Percentiles rank a stretch among this genome's conserved stretches.
These are phyloP conservation scores for Bufo bufo DNA, from an alignment of 2,113 vertebrate genomes.

Conservation along the genomic window DNA sequence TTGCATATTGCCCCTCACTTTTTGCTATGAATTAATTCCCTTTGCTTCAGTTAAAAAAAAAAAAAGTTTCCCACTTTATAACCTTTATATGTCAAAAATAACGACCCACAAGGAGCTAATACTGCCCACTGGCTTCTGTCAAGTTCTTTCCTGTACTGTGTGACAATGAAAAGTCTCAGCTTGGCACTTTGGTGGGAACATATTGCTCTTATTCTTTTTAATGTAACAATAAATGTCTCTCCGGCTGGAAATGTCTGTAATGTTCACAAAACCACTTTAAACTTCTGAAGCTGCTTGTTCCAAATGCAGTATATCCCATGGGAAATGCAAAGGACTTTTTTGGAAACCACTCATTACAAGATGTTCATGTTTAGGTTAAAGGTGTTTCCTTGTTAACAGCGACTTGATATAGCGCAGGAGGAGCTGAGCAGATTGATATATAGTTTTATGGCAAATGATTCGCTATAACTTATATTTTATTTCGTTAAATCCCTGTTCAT, in stretches of 20 bases:
- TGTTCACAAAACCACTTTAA: not conserved
- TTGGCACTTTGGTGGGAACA: not conserved
- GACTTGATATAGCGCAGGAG: no score
- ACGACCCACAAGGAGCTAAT: not conserved
- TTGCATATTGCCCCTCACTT: no score
- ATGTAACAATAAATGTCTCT: not conserved
- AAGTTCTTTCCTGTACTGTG: not conserved
- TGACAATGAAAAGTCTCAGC: not conserved
- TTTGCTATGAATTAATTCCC: not conserved
- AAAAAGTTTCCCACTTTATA: not conserved
- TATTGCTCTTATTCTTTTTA: not conserved
- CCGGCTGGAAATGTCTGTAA: not conserved
- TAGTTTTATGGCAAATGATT: no score
- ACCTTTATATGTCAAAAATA: not conserved
- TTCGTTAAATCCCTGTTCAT: no score
- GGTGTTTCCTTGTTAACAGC: not conserved
- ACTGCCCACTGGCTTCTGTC: not conserved
- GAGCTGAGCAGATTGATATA: no score
- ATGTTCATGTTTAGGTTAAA: not conserved
- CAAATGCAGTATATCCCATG: not conserved
- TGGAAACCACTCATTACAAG: not conserved
- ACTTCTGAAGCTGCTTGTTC: not conserved
- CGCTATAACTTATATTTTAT: no score
- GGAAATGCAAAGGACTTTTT: not conserved
- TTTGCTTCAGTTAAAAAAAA: not conserved